Evolutionary conservation across 2,888 invertebrate species (phyloP).

Genomic region (Lepidonotus clava): DNA sequence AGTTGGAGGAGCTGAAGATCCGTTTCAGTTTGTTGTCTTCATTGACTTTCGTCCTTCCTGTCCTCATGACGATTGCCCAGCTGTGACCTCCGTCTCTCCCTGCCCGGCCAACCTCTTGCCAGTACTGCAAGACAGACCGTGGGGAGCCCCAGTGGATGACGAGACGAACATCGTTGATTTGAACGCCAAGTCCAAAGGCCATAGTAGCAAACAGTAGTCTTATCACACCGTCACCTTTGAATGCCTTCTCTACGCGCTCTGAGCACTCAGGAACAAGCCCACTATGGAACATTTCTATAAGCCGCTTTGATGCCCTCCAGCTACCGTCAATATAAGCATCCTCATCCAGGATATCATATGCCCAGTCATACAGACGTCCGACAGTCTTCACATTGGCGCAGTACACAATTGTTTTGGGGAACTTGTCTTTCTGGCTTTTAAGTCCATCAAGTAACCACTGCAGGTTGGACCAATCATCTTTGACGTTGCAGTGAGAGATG

Average conservation of each 20-base stretch:
- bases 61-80: background rate
- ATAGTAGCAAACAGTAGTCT: background rate
- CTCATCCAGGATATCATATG: background rate
- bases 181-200: slow-evolving; percentile 2
- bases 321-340: background rate
- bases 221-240: background rate
- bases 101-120: background rate
- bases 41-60: background rate
- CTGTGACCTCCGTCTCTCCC: background rate
- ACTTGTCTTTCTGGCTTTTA: background rate
- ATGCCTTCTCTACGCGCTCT: background rate
- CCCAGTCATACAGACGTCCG: background rate
- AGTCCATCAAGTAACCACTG: background rate
- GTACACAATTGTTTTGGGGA: background rate
- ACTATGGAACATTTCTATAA: background rate
- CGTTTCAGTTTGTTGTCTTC: background rate
- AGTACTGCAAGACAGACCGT: background rate
- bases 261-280: background rate
- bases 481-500: background rate
- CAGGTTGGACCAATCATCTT: background rate
- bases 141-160: slow-evolving; percentile 19
- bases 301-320: background rate
- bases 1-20: too few relatives aligned
- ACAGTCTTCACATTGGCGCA: background rate
- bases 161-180: background rate